These are phyloP conservation scores for Eleutherodactylus coqui DNA, from an alignment of 2,797 vertebrate genomes.

Conservation along the genomic window DNA sequence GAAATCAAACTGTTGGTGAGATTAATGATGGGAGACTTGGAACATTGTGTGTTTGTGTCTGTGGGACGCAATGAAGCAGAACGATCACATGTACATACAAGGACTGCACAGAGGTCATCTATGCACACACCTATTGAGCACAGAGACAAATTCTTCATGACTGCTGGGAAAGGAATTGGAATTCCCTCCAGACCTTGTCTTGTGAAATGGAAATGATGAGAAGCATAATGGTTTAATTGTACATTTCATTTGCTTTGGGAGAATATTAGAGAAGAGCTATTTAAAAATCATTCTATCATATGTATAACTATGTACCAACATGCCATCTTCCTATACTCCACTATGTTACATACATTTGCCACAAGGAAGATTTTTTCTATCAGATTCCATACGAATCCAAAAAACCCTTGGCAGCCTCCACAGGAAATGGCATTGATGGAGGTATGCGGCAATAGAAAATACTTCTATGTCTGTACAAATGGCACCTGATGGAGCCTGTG, in stretches of 20 bases:
- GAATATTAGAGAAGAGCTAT: background rate
- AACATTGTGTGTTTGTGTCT: conserved; percentile 62
- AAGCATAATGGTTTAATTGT: background rate
- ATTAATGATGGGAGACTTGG: conserved; percentile 57
- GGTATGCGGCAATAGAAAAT: background rate
- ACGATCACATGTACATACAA: conserved; percentile 52
- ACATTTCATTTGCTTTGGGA: background rate
- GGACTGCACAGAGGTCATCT: conserved; percentile 54
- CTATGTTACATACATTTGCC: background rate
- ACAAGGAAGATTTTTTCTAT: too few relatives aligned
- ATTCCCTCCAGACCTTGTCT: background rate
- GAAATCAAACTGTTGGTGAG: conserved; percentile 43
- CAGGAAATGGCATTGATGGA: background rate
- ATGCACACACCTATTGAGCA: conserved; percentile 39
- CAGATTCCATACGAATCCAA: too few relatives aligned
- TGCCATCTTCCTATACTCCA: background rate
- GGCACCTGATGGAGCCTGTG: too few relatives aligned
- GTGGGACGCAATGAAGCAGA: conserved; percentile 47
- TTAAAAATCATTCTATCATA: background rate
- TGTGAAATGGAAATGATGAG: conserved; percentile 7
- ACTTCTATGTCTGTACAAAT: background rate
- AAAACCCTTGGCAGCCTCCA: background rate
- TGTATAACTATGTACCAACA: background rate
- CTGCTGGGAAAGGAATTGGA: background rate
- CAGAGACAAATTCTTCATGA: conserved; percentile 23